Percentiles rank a stretch among this genome's conserved stretches.
Evolutionary conservation across 2,113 vertebrate genomes (phyloP).

Genomic region (Cheilinus undulatus): DNA sequence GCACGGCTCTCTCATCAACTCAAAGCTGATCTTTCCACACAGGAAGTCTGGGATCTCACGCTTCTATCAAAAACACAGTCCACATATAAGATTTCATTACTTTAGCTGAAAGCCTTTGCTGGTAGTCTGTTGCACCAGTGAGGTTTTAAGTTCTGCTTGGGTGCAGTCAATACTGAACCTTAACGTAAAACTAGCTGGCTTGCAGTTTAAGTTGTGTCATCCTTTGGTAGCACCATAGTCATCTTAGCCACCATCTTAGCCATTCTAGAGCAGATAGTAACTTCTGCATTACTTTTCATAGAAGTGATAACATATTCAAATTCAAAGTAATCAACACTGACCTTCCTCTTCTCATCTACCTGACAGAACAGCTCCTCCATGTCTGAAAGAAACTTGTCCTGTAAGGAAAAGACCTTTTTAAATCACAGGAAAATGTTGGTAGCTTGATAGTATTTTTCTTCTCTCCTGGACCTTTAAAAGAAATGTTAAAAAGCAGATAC

Average conservation of each 20-base stretch:
- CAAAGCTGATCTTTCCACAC: conserved; percentile 97
- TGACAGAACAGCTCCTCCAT: conserved; percentile 96
- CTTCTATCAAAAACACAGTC: conserved; percentile 81
- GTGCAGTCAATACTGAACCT: too few species aligned
- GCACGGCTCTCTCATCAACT: conserved; percentile 94
- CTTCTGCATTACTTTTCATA: too few species aligned
- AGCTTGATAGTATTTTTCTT: too few species aligned
- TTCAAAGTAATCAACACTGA: conserved; percentile 65
- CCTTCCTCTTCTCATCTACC: conserved; percentile 95
- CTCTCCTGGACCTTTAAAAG: not conserved
- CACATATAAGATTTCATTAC: not conserved
- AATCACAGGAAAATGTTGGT: too few species aligned
- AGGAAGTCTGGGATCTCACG: conserved; percentile 94
- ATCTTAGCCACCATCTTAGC: too few species aligned
- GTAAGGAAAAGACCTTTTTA: not conserved
- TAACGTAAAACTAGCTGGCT: too few species aligned
- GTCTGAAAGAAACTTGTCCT: conserved; percentile 93
- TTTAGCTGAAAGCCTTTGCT: not conserved
- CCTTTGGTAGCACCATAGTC: too few species aligned
- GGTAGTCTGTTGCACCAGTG: too few species aligned
- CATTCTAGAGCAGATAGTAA: too few species aligned
- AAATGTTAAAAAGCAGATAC: too few species aligned
- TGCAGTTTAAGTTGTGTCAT: too few species aligned
- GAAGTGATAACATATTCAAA: not conserved
- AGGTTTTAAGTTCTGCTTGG: too few species aligned